Evolutionary conservation across 2,113 vertebrate genomes (phyloP).

Genomic region (Elanoides forficatus): DNA sequence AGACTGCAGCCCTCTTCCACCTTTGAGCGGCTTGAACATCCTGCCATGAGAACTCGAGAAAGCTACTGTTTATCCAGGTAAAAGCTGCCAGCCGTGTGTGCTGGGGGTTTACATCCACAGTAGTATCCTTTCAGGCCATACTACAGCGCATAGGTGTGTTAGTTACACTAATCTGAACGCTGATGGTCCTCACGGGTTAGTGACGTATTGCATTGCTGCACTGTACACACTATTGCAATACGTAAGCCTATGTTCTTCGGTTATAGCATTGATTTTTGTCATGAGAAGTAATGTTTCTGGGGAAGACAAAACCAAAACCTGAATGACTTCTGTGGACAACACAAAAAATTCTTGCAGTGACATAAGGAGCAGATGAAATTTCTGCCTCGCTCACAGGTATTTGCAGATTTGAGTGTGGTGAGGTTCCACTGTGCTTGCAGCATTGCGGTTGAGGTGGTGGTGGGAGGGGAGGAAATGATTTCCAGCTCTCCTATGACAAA

Average conservation of each 20-base stretch:
- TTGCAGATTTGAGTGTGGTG: neutral
- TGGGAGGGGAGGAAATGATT: neutral
- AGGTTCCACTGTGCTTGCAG: neutral
- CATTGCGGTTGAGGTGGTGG: neutral
- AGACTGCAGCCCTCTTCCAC: rapidly evolving
- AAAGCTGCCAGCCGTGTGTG: neutral
- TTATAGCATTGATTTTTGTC: neutral
- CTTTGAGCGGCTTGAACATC: rapidly evolving
- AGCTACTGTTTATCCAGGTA: neutral
- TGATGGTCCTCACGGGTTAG: rapidly evolving
- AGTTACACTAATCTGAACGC: neutral
- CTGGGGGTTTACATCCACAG: neutral
- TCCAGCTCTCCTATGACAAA: neutral
- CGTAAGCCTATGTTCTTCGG: rapidly evolving
- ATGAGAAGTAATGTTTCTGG: neutral
- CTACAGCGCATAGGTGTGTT: neutral
- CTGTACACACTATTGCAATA: neutral
- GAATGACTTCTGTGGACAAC: neutral
- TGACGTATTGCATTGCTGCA: neutral
- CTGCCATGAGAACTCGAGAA: rapidly evolving
- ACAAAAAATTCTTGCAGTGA: neutral
- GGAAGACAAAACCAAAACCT: neutral
- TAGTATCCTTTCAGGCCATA: too few relatives aligned
- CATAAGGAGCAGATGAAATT: neutral
- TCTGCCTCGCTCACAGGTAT: rapidly evolving